Evolutionary conservation across 2,888 invertebrate genomes (phyloP).

Genomic region (Oligia fasciuncula): DNA sequence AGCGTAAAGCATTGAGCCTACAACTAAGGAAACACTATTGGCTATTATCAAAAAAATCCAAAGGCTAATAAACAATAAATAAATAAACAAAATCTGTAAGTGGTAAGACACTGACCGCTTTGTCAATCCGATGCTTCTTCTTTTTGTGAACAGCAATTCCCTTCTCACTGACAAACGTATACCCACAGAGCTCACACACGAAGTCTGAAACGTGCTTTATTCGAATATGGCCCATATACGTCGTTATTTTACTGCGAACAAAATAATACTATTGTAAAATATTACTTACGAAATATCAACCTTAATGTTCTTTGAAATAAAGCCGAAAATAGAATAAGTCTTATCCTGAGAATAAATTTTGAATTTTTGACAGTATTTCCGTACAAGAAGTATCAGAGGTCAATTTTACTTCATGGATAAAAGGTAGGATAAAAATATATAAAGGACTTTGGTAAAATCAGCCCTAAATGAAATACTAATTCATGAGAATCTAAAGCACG

Average conservation of each 20-base stretch:
- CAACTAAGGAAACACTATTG: no score
- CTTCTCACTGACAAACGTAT: constrained; percentile 84
- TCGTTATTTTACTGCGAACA: constrained; percentile 80
- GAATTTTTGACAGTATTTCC: no score
- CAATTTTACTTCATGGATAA: no score
- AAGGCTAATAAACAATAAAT: no score
- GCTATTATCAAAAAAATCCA: no score
- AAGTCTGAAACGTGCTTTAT: constrained; percentile 86
- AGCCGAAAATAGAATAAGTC: neutral
- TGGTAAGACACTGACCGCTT: constrained; percentile 67
- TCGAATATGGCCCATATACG: constrained; percentile 86
- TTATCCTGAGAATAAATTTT: no score
- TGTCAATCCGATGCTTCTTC: constrained; percentile 80
- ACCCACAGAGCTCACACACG: constrained; percentile 85
- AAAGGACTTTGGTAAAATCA: no score
- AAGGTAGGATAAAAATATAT: no score
- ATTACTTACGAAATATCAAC: neutral
- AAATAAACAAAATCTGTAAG: no score
- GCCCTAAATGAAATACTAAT: neutral
- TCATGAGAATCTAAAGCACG: neutral
- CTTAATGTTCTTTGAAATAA: neutral
- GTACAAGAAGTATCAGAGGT: no score
- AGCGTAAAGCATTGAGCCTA: no score
- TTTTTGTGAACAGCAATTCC: constrained; percentile 86
- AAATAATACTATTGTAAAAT: neutral